These are phyloP conservation scores for Nannobrachium achirus DNA, from an alignment of 2,113 vertebrate species.

Conservation along the genomic window DNA sequence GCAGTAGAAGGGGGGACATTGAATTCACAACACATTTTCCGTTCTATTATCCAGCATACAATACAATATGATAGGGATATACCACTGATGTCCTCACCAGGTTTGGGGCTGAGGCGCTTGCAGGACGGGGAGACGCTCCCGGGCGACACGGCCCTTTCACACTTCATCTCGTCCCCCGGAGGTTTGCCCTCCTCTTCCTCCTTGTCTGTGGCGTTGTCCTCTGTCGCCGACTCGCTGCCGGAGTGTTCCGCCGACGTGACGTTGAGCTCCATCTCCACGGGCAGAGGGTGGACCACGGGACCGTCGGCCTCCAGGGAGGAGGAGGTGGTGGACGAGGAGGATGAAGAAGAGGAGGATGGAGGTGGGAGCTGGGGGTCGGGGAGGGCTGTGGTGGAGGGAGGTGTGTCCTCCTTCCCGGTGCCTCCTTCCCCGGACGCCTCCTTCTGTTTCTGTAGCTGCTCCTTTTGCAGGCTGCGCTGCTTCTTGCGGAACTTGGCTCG, in stretches of 20 bases:
- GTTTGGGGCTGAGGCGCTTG: constrained; percentile 93
- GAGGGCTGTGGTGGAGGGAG: constrained; percentile 55
- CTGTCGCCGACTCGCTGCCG: constrained; percentile 89
- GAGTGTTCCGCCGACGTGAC: constrained; percentile 95
- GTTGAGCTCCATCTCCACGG: constrained; percentile 85
- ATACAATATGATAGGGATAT: not conserved
- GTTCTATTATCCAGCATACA: too few relatives aligned
- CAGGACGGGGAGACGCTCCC: constrained; percentile 83
- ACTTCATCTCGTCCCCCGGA: constrained; percentile 84
- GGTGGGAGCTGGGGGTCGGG: constrained; percentile 82
- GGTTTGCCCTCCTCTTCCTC: constrained; percentile 87
- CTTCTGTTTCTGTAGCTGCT: constrained; percentile 98
- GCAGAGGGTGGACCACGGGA: constrained; percentile 64
- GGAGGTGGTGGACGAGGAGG: constrained; percentile 66
- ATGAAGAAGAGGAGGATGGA: constrained; percentile 42
- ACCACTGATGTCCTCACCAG: constrained; percentile 80
- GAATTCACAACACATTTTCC: too few relatives aligned
- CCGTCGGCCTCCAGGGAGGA: constrained; percentile 80
- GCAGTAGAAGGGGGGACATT: too few relatives aligned
- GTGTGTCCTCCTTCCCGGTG: constrained; percentile 71
- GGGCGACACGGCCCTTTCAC: constrained; percentile 83
- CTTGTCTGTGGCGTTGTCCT: constrained; percentile 88
- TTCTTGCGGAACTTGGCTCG: constrained; percentile 98
- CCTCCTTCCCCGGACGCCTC: constrained; percentile 81
- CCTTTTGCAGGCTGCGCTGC: constrained; percentile 97